phyloP scores from a whole-genome alignment of 2,113 vertebrate species.

The Ailuropoda melanoleuca region DNA sequence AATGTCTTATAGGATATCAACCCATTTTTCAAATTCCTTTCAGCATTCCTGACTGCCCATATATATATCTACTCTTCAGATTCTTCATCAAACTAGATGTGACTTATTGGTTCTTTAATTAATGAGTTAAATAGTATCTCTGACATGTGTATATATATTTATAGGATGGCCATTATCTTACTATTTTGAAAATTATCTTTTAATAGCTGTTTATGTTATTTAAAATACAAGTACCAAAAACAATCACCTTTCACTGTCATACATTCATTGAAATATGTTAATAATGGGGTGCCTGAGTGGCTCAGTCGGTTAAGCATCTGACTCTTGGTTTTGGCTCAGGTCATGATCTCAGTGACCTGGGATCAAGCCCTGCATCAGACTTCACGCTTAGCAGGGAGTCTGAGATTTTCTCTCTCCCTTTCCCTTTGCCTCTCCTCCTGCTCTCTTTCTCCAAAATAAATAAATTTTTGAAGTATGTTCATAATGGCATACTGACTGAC shows the following conservation, averaged over 20 bases:
- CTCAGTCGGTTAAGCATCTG: neutral
- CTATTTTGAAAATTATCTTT: constrained; percentile 15
- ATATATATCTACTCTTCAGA: neutral
- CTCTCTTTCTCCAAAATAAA: neutral
- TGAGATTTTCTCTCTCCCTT: neutral
- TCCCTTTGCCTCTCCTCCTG: neutral
- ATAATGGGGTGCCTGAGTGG: neutral
- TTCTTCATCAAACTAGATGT: neutral
- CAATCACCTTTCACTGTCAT: neutral
- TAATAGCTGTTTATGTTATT: neutral
- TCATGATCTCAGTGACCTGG: neutral
- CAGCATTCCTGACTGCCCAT: neutral
- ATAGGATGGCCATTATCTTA: neutral
- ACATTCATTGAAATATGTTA: neutral
- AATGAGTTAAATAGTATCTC: neutral
- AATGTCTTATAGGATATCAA: neutral
- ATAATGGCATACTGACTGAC: neutral
- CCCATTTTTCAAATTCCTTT: neutral
- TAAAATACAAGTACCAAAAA: neutral
- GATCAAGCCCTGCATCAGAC: neutral
- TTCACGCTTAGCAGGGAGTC: neutral
- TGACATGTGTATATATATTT: neutral
- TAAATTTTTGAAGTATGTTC: neutral
- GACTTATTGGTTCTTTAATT: neutral
- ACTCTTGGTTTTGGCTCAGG: neutral